Conservation (phyloP, 1,140 invertebrate species). For the Lasioglossum albipes region DNA sequence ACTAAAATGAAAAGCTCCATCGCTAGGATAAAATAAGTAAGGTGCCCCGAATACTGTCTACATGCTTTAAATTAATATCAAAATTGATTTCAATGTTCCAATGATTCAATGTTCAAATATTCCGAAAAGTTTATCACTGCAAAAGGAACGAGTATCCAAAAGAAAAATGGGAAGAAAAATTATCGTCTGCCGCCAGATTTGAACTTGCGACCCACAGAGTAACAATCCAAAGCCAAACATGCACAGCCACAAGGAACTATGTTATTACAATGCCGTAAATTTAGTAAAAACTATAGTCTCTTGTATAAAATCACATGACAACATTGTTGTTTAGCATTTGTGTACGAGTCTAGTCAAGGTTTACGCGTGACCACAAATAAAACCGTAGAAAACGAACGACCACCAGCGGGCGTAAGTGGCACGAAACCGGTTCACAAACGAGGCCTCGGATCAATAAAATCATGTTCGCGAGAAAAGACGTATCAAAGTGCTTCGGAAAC, state of each 20-base stretch:
- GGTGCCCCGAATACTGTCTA: fast-evolving
- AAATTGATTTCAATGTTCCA: background rate
- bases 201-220: slow-evolving; percentile 10
- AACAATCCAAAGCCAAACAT: fast-evolving
- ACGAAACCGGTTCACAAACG: background rate
- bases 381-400: background rate
- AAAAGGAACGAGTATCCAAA: background rate
- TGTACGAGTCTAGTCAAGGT: background rate
- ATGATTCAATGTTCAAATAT: no score
- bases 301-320: background rate
- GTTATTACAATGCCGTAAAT: fast-evolving
- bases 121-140: no score
- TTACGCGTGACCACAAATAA: background rate
- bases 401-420: no score
- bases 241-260: background rate
- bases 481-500: background rate
- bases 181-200: background rate
- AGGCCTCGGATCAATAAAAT: slow-evolving; percentile 35
- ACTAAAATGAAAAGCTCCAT: no score
- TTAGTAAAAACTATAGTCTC: background rate
- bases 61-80: background rate
- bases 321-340: background rate
- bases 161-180: background rate
- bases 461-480: background rate
- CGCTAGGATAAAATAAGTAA: background rate